Base-by-base conservation (phyloP, 2,888 invertebrate species). In the Agrochola lychnidis region DNA sequence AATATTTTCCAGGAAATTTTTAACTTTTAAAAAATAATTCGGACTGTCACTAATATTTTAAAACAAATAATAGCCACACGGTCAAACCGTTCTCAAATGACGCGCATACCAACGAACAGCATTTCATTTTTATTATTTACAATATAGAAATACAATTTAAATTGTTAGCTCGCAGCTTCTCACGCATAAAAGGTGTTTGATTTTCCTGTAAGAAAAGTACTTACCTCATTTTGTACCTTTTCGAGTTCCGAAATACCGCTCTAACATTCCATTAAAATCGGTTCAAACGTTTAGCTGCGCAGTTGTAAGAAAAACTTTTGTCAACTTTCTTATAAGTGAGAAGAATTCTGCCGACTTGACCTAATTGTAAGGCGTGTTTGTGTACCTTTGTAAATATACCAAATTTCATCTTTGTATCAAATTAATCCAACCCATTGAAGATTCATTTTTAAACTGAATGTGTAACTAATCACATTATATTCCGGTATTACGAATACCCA, bases 291-390 rank as follows among this genome's bases (percentile, higher is more conserved):
- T 78, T 63, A 63, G 48, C 42, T 62, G 51, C 48, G 16, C 63
- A 57, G 14, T 74, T 79, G 42, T 16, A n/a, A 63, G 19, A 57
- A 36, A 73, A 79, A 67, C 40, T 61, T 79, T 74, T 14, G n/a
- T 25, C 42, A 48, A 80, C 53, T 64, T 78, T 72, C 56, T 63
- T 78, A 0, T 36, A 56, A 56, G 9, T 56, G 30, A 53, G 12
- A 80, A 73, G 45, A 73, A 40, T 79, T 53, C 10, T 22, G 57
- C 10, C 25, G 1, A 57, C 22, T 64, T 79, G 42, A 45, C 25
- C 63, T 51, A 22, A 57, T 57, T 42, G 42, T 71, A 25, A n/a
- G 48, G 16, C n/a, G n/a, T 30, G 40, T 61, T 9, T 22, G 12
- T 40, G 48, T 40, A 40, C 3, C n/a, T 45, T 36, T 73, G 4